Percentiles rank a stretch among this genome's conserved stretches.
phyloP scores from a whole-genome alignment of 2,888 invertebrate species.

The Marasmarcha lunaedactyla region DNA sequence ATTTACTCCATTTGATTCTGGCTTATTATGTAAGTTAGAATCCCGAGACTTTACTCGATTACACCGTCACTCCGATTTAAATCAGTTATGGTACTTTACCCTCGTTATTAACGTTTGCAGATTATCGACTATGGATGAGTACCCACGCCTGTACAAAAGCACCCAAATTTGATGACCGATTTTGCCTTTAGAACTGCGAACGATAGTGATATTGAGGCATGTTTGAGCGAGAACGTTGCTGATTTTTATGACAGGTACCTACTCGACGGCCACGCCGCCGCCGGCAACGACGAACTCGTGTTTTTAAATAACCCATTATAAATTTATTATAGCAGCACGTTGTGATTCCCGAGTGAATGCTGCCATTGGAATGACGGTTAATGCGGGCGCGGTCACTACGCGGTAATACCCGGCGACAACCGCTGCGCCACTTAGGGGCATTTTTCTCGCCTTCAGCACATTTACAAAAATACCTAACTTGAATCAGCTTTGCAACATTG shows the following conservation, averaged over 20 bases:
- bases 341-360: slow-evolving; percentile 55
- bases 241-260: neutral
- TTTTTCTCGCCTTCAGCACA: too few relatives aligned
- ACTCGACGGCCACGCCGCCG: neutral
- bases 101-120: too few relatives aligned
- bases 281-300: neutral
- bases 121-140: too few relatives aligned
- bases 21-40: neutral
- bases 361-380: slow-evolving; percentile 63
- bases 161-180: too few relatives aligned
- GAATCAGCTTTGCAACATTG: too few relatives aligned
- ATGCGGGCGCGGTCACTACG: slow-evolving; percentile 42
- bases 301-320: slow-evolving; percentile 48
- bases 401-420: neutral
- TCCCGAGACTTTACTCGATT: neutral
- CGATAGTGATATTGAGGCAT: too few relatives aligned
- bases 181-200: too few relatives aligned
- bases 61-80: too few relatives aligned
- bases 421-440: neutral
- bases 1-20: neutral
- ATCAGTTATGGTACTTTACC: slow-evolving; percentile 9
- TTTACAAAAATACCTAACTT: too few relatives aligned
- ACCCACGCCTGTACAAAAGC: too few relatives aligned
- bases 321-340: slow-evolving; percentile 46
- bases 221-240: neutral